Conservation (phyloP, 2,888 invertebrate genomes). For the Epistrophella euchroma region DNA sequence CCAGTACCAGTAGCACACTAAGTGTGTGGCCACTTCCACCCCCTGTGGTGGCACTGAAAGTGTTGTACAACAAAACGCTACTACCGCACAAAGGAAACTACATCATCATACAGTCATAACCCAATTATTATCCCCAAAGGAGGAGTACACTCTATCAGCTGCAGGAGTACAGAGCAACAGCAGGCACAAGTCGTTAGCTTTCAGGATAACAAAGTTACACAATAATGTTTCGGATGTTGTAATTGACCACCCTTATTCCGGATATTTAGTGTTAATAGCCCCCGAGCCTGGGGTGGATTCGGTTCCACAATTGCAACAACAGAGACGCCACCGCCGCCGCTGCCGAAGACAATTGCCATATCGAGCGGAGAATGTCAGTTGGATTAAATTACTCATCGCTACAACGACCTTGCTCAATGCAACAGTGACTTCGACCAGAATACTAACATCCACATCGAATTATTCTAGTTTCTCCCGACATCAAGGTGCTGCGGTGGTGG, state of each 20-base stretch:
- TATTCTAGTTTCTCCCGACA: slow-evolving; percentile 52
- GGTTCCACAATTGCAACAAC: slow-evolving; percentile 56
- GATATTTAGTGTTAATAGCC: slow-evolving; percentile 74
- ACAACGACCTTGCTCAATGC: slow-evolving; percentile 76
- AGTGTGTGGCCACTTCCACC: slow-evolving; percentile 27
- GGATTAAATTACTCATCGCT: slow-evolving; percentile 75
- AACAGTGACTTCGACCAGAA: slow-evolving; percentile 60
- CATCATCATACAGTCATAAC: slow-evolving; percentile 68
- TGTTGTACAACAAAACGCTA: slow-evolving; percentile 64
- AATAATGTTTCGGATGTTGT: slow-evolving; percentile 78
- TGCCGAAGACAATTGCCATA: slow-evolving; percentile 19
- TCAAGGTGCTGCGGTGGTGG: slow-evolving; percentile 41
- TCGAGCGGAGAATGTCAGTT: slow-evolving; percentile 75
- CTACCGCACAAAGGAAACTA: slow-evolving; percentile 57
- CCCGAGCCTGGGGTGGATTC: slow-evolving; percentile 74
- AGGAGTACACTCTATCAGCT: slow-evolving; percentile 47
- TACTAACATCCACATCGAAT: slow-evolving; percentile 35
- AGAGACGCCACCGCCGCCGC: slow-evolving; percentile 17
- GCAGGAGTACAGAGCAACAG: slow-evolving; percentile 66
- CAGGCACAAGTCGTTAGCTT: slow-evolving; percentile 76
- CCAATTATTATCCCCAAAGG: slow-evolving; percentile 71
- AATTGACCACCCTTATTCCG: slow-evolving; percentile 77
- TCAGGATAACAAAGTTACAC: slow-evolving; percentile 78
- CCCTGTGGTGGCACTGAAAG: slow-evolving; percentile 63
- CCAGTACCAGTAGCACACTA: background rate